Base-by-base conservation (phyloP, 92 coral and sea anemone species). In the Porites divaricata region DNA sequence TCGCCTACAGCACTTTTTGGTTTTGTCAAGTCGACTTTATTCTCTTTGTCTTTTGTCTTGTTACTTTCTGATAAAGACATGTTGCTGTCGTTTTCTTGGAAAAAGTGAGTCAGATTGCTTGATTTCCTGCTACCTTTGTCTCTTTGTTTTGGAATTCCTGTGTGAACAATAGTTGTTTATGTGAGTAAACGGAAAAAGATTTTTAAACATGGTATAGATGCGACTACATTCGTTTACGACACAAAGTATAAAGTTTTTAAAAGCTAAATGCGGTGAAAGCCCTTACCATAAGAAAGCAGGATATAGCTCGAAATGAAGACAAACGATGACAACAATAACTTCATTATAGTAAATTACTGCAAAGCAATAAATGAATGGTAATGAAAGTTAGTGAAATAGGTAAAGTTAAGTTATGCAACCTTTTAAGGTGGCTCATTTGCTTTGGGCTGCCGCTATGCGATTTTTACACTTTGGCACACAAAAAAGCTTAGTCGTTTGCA, bases 311-410 rank as follows among this genome's bases (percentile, higher is more conserved):
- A 45, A 41, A 73, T 59, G 70, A 72, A 14, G 53, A 72, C 25
- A 73, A 52, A n/a, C 50, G 72, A 2, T 48, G 72, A 26, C 4
- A 82, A 23, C 6, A 72, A 20, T 48, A 72, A 6, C 79, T 73
- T 82, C 86, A 82, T 82, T 61, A n/a, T 63, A 16, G 57, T 17
- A 23, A 74, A 35, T 61, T 9, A 62, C 86, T 82, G 86, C 48
- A 71, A 63, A 72, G 16, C 45, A 35, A 80, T 52, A 52, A 69
- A 17, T 54, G 28, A 35, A 67, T n/a, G 24, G 25, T 56, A 52
- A 15, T 25, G 20, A 67, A 12, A 28, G 35, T 67, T n/a, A 26
- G 5, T 17, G 61, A 13, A 25, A 1, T 48, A 8, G 22, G 48
- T 66, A 15, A 19, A 63, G 67, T 57, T 35, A 4, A 35, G 45